phyloP scores from a whole-genome alignment of 2,797 vertebrate genomes.

The Falco rusticolus region DNA sequence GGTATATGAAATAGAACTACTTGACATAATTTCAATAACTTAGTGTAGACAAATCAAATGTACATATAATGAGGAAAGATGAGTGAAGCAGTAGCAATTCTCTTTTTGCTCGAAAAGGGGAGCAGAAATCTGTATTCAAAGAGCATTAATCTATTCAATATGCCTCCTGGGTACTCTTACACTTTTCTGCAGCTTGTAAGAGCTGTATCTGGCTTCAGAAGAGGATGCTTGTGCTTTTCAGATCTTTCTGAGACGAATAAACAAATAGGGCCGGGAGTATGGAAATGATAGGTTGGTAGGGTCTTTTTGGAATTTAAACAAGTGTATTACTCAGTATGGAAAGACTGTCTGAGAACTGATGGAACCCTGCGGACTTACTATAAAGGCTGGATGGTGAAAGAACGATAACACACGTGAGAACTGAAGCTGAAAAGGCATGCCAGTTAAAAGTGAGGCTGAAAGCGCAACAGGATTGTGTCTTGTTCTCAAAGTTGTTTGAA shows the following conservation, averaged over 20 bases:
- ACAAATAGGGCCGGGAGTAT: constrained; percentile 50
- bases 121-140: constrained; percentile 49
- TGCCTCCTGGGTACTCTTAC: constrained; percentile 35
- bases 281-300: constrained; percentile 31
- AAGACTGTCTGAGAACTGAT: constrained; percentile 42
- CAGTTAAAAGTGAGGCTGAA: constrained; percentile 43
- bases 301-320: constrained; percentile 60
- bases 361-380: constrained; percentile 17
- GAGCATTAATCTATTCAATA: constrained; percentile 29
- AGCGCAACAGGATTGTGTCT: constrained; percentile 53
- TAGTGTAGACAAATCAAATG: not conserved
- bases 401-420: constrained; percentile 40
- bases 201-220: not conserved
- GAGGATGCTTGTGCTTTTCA: constrained; percentile 50
- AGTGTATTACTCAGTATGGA: constrained; percentile 31
- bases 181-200: no score
- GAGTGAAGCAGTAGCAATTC: not conserved
- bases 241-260: constrained; percentile 48
- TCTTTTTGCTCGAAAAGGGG: constrained; percentile 13
- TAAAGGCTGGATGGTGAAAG: constrained; percentile 36
- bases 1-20: not conserved
- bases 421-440: constrained; percentile 20
- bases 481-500: constrained; percentile 51
- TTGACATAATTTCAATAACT: not conserved
- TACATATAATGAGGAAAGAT: not conserved